Percentiles rank a stretch among this genome's conserved stretches.
These are phyloP conservation scores for Drosophila flavopinicola DNA, from an alignment of 2,888 invertebrate genomes.

Conservation along the genomic window DNA sequence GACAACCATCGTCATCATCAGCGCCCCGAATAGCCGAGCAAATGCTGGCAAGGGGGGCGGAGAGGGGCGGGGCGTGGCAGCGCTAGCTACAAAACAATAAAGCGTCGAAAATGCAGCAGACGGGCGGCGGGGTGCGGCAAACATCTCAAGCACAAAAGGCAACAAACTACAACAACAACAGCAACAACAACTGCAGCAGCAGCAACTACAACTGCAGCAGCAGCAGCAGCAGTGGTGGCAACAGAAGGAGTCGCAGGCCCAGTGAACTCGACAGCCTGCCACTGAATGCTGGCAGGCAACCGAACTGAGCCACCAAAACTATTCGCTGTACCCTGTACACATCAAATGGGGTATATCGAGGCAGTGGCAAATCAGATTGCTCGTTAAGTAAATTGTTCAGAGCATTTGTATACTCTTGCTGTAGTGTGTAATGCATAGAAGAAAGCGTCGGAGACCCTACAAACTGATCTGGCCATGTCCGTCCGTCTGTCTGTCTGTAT, in stretches of 20 bases:
- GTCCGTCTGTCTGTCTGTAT: too few species aligned
- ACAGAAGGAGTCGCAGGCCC: slow-evolving; percentile 33
- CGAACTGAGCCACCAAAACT: slow-evolving; percentile 33
- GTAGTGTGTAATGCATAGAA: too few species aligned
- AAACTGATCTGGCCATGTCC: too few species aligned
- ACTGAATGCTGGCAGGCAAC: slow-evolving; percentile 27
- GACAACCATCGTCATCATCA: slow-evolving; percentile 16
- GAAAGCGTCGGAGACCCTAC: too few species aligned
- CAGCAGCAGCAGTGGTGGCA: slow-evolving; percentile 9
- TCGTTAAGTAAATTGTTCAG: too few species aligned
- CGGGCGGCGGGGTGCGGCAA: slow-evolving; percentile 22
- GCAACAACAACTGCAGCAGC: background rate
- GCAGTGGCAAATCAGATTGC: too few species aligned
- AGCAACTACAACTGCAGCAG: slow-evolving; percentile 5
- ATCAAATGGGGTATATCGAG: background rate
- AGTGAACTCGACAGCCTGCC: slow-evolving; percentile 18
- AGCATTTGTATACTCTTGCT: too few species aligned
- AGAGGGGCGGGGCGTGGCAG: slow-evolving; percentile 1
- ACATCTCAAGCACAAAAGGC: slow-evolving; percentile 56
- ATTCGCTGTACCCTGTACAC: slow-evolving; percentile 31
- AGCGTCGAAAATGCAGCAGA: slow-evolving; percentile 32
- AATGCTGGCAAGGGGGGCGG: background rate
- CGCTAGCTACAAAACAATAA: slow-evolving; percentile 38
- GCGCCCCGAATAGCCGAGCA: slow-evolving; percentile 16
- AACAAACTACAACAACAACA: slow-evolving; percentile 34